phyloP scores from a whole-genome alignment of 1,140 invertebrate genomes.

The Pseudomyrmex dendroicus region DNA sequence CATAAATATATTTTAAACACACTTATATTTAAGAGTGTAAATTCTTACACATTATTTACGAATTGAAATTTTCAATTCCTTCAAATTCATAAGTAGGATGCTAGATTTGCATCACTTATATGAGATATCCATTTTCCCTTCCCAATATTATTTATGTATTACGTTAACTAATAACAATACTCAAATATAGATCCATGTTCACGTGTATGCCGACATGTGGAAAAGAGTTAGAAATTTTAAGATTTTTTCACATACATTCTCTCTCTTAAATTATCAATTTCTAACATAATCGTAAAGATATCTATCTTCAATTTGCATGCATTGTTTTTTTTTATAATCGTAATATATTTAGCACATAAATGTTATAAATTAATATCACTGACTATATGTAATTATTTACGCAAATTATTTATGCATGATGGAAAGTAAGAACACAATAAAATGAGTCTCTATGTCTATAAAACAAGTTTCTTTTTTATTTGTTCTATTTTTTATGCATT shows the following conservation, averaged over 20 bases:
- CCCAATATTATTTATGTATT: no score
- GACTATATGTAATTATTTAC: no score
- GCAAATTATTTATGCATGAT: no score
- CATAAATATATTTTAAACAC: no score
- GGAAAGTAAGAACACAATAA: no score
- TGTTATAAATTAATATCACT: background rate
- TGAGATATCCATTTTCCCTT: no score
- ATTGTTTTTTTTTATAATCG: background rate
- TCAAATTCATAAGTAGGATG: no score
- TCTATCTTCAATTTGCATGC: background rate
- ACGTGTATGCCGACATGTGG: constrained; percentile 20
- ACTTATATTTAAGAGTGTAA: no score
- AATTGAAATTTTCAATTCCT: no score
- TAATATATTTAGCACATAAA: background rate
- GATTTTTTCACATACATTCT: background rate
- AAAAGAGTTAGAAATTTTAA: constrained; percentile 6
- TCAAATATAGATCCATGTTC: background rate
- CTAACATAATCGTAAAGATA: background rate
- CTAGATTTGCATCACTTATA: no score
- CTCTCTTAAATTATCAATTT: constrained; percentile 16
- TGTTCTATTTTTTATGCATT: background rate
- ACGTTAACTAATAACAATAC: background rate
- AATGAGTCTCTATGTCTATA: no score
- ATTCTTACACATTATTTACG: no score
- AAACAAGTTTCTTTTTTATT: background rate